Evolutionary conservation across 2,113 vertebrate genomes (phyloP), one percentile per base, ranked within the genome.

Genomic region (Tyto alba): DNA sequence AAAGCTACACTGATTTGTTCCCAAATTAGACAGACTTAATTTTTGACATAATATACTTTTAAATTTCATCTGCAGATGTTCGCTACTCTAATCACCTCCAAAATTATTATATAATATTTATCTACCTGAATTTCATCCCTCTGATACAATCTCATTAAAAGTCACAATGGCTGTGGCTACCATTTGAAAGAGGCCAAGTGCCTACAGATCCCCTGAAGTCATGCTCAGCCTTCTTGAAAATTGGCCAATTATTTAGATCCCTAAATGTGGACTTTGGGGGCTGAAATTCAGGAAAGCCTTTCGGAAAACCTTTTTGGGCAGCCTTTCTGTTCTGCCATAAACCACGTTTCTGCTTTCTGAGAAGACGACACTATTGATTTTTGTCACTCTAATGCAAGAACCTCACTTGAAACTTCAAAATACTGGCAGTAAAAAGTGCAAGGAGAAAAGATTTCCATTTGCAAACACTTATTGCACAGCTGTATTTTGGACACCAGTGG

Each of bases 121-220:
- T 59, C 69, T 68, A 55, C 71, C 77, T 41, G 45, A 80, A 45
- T 92, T 47, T 71, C 66, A 38, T 30, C 53, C 77, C 57, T 82
- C 32, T 66, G 50, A 69, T 55, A 66, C 25, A 41, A 53, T 20
- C 74, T 76, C 80, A 71, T 64, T 60, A 81, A 75, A 88, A 96
- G 73, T 48, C 79, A 63, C 10, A 0, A 16, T 45, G 0, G 0
- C 45, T 63, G 47, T 1, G 14, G 73, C 59, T 88, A 52, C 56
- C 30, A 45, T 72, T 95, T 73, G 22, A 81, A 85, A 64, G 83
- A 92, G 48, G 26, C 64, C 94, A 80, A 89, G 79, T 72, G 43
- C 72, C 88, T 62, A 62, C 90, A 66, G 67, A 59, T 11, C 50
- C 85, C 66, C 78, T 12, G 16, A 79, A 82, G 63, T 41, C 76